A percentile compares a stretch with the other conserved stretches of the same genome.
Conservation (phyloP, 2,888 invertebrate genomes). For the Coelogynopora nodosa region DNA sequence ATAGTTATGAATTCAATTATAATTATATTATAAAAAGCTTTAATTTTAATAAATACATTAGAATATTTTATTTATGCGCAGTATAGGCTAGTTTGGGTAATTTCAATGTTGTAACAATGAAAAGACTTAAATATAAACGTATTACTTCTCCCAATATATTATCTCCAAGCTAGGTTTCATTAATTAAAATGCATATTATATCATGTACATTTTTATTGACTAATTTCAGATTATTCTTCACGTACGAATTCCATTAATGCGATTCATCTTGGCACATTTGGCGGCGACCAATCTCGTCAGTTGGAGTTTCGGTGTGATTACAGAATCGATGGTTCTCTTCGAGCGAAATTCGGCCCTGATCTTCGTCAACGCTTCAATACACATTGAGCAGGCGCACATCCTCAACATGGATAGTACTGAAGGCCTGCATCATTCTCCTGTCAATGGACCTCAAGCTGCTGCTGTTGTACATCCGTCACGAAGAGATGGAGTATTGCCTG, state of each 20-base stretch:
- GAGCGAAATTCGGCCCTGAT: neutral
- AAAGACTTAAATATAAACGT: too few relatives aligned
- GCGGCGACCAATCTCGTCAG: neutral
- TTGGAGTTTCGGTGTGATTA: neutral
- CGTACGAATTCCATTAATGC: neutral
- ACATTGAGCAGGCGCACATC: conserved; percentile 3
- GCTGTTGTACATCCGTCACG: neutral
- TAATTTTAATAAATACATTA: too few relatives aligned
- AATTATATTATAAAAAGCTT: too few relatives aligned
- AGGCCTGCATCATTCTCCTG: neutral
- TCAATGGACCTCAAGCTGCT: neutral
- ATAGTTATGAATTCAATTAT: too few relatives aligned
- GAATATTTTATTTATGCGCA: too few relatives aligned
- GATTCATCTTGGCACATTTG: neutral
- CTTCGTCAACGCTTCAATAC: neutral
- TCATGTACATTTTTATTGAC: too few relatives aligned
- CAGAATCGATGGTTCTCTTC: neutral
- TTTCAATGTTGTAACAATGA: too few relatives aligned
- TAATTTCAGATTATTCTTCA: neutral
- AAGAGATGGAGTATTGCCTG: neutral
- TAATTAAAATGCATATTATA: too few relatives aligned
- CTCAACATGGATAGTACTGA: neutral
- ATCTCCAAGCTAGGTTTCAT: too few relatives aligned
- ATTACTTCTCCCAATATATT: too few relatives aligned
- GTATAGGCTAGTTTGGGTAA: too few relatives aligned